Conservation (phyloP, 2,113 vertebrate genomes). For the Coregonus clupeaformis region DNA sequence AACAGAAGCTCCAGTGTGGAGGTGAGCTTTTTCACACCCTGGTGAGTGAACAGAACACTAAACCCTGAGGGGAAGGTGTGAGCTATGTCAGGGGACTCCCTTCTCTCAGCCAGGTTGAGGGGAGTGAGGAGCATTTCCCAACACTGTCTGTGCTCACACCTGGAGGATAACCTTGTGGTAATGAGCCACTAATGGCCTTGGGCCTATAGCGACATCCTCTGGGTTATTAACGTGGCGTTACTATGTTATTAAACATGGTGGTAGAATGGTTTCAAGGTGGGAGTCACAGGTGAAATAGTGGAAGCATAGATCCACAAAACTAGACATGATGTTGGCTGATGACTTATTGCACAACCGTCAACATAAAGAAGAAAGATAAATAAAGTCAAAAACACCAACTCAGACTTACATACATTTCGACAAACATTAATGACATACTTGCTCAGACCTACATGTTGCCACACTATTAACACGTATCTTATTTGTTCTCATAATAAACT, state of each 20-base stretch:
- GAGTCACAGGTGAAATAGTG: neutral
- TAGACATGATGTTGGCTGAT: too few species aligned
- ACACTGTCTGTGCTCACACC: neutral
- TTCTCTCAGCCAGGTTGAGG: conserved; percentile 20
- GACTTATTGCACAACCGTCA: too few species aligned
- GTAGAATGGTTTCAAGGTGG: neutral
- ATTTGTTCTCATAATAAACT: too few species aligned
- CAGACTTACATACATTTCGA: too few species aligned
- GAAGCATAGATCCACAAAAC: too few species aligned
- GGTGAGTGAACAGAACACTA: neutral
- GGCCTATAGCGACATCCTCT: neutral
- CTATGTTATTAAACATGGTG: too few species aligned
- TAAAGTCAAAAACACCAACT: too few species aligned
- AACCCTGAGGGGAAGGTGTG: neutral
- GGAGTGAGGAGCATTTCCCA: neutral
- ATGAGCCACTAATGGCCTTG: neutral
- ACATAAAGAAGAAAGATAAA: too few species aligned
- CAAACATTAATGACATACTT: too few species aligned
- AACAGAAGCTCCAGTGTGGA: neutral
- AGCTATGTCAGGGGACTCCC: neutral
- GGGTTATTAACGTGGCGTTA: too few species aligned
- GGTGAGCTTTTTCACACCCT: neutral
- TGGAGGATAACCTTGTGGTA: neutral
- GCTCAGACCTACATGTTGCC: too few species aligned
- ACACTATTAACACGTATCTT: too few species aligned